Evolutionary conservation across 2,888 invertebrate species (phyloP), one percentile per base, ranked within the genome.

Genomic region (Rhagophthalmus giganteus): DNA sequence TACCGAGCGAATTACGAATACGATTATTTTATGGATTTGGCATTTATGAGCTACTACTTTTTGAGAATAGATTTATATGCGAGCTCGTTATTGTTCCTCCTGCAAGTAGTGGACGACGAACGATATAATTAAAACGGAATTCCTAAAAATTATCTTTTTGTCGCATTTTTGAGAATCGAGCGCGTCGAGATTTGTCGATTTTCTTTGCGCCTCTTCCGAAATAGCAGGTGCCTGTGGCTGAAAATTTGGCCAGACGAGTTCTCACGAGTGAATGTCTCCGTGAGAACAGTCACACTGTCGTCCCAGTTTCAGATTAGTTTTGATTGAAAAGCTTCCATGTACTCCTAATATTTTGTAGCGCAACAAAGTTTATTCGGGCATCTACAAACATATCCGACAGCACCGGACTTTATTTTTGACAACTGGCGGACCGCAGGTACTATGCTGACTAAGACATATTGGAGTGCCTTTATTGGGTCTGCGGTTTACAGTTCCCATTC

Each of bases 21-120:
- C 67, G 67, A 69, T 67, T 67, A 68, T 70, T 70, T 70, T 71
- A 72, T 68, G 64, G 67, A 66, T 69, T 67, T 66, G 65, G 58
- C 59, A 54, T 61, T 61, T 59, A 52, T 32, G 27, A 51, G 38
- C 38, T 39, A 35, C 50, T 20, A n/a, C n/a, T 44, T 44, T 51
- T 45, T 33, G 33, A 26, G 31, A 39, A 27, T 9, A 38, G 38
- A 49, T 49, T 35, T 41, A 50, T 42, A 42, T 12, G 11, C 7
- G 14, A 32, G 32, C 15, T 20, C 12, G 24, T 32, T 24, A 10
- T 42, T 25, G 10, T 33, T 26, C 15, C 34, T 32, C 31, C 12
- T 2, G 11, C 20, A 20, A 7, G 20, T 20, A 7, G 20, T 20
- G 7, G 20, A 20, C 3, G 3, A 20, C 20, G 7, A 20, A 3